phyloP scores from a whole-genome alignment of 2,113 vertebrate species.

The Hemiscyllium ocellatum region DNA sequence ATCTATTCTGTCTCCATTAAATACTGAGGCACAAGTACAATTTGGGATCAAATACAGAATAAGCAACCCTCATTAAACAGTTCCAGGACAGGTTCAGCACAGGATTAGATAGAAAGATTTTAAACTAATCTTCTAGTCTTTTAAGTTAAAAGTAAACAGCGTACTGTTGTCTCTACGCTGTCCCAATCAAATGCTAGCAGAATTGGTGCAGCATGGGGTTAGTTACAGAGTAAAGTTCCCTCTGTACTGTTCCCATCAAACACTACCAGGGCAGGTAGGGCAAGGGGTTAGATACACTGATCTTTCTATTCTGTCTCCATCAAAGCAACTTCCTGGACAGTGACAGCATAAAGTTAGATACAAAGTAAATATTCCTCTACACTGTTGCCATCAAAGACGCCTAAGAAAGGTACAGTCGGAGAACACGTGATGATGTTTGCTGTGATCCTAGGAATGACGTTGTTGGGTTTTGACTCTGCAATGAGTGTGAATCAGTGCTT shows the following conservation, averaged over 20 bases:
- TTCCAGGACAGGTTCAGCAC: too few species aligned
- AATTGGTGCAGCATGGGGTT: background rate
- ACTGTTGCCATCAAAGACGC: background rate
- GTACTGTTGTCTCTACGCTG: too few species aligned
- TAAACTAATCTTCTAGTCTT: too few species aligned
- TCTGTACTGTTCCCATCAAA: background rate
- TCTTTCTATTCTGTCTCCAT: too few species aligned
- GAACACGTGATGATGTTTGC: background rate
- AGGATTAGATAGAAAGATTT: too few species aligned
- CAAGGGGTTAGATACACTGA: background rate
- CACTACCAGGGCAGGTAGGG: background rate
- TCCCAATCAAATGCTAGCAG: too few species aligned
- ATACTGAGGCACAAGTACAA: too few species aligned
- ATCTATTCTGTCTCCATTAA: too few species aligned
- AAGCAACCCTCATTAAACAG: too few species aligned
- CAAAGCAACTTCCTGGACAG: too few species aligned
- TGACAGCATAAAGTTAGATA: background rate
- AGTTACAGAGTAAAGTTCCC: background rate
- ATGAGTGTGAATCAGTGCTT: background rate
- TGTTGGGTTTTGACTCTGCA: background rate
- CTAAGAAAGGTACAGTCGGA: background rate
- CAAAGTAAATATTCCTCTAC: background rate
- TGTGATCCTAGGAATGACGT: background rate
- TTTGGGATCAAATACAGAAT: too few species aligned
- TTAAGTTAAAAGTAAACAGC: too few species aligned